Conservation (phyloP, 1,140 invertebrate genomes). For the Asobara japonica region DNA sequence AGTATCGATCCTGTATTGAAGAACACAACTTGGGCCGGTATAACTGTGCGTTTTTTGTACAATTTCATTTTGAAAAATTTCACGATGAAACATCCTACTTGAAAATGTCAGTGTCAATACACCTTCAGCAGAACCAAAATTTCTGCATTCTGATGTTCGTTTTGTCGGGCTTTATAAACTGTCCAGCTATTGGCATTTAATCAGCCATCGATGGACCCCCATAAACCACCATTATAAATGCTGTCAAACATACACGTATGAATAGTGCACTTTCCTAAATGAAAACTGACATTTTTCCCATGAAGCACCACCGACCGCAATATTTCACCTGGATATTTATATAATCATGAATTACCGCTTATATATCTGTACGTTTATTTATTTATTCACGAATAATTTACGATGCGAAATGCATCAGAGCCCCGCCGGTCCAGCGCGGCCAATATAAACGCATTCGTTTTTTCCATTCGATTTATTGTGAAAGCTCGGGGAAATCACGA, state of each 20-base stretch:
- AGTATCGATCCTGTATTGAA: no score
- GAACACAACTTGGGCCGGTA: no score
- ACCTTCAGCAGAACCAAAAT: no score
- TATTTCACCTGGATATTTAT: slow-evolving; percentile 23
- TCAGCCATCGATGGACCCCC: slow-evolving; percentile 41
- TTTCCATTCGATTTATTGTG: slow-evolving; percentile 10
- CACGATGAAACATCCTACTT: no score
- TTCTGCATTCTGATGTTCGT: no score
- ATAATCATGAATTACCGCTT: slow-evolving; percentile 59
- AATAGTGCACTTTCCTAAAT: slow-evolving; percentile 44
- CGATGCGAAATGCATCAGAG: slow-evolving; percentile 52
- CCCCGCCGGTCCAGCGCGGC: slow-evolving; percentile 25
- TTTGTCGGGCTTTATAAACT: no score
- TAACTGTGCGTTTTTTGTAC: no score
- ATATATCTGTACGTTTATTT: slow-evolving; percentile 52
- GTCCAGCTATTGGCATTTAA: slow-evolving; percentile 31
- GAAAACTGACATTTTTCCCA: slow-evolving; percentile 56
- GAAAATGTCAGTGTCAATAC: no score
- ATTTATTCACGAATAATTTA: slow-evolving; percentile 55
- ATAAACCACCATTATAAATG: slow-evolving; percentile 58
- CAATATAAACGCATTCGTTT: slow-evolving; percentile 34
- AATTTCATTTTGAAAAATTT: no score
- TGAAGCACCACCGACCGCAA: slow-evolving; percentile 2
- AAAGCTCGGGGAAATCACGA: slow-evolving; percentile 1
- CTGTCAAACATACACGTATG: slow-evolving; percentile 47